Conservation (phyloP, 1,140 invertebrate genomes). For the Cyrtorhinus lividipennis region DNA sequence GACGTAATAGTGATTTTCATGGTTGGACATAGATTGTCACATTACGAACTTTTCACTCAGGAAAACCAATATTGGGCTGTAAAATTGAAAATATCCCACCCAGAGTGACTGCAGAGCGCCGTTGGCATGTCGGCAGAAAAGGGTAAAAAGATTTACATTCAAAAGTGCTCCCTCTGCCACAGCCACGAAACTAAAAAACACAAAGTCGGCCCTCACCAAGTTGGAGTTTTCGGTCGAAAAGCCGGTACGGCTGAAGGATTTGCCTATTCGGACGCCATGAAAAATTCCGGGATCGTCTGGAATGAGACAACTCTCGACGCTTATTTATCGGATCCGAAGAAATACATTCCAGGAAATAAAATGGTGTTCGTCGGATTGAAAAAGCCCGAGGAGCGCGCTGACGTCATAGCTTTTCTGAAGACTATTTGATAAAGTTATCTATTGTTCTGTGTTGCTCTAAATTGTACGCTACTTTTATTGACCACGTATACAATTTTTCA, state of each 20-base stretch:
- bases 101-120: no score
- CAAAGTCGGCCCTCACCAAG: neutral
- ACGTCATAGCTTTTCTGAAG: conserved; percentile 50
- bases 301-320: conserved; percentile 43
- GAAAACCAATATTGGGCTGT: no score
- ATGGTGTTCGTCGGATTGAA: conserved; percentile 75
- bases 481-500: no score
- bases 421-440: conserved; percentile 12
- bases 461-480: no score
- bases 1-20: no score
- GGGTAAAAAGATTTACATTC: neutral
- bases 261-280: conserved; percentile 78
- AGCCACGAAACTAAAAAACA: neutral
- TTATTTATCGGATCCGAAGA: conserved; percentile 65
- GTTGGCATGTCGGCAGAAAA: no score
- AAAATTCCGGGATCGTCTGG: conserved; percentile 41
- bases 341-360: conserved; percentile 70
- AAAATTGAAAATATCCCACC: no score
- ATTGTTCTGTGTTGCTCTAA: no score
- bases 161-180: neutral
- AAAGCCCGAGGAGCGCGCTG: conserved; percentile 52
- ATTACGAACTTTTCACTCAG: no score
- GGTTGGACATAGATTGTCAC: no score
- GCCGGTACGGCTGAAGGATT: conserved; percentile 87
- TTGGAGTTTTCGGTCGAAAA: conserved; percentile 17